phyloP scores from a whole-genome alignment of 1,140 invertebrate species.

The Platorchestia sp. region DNA sequence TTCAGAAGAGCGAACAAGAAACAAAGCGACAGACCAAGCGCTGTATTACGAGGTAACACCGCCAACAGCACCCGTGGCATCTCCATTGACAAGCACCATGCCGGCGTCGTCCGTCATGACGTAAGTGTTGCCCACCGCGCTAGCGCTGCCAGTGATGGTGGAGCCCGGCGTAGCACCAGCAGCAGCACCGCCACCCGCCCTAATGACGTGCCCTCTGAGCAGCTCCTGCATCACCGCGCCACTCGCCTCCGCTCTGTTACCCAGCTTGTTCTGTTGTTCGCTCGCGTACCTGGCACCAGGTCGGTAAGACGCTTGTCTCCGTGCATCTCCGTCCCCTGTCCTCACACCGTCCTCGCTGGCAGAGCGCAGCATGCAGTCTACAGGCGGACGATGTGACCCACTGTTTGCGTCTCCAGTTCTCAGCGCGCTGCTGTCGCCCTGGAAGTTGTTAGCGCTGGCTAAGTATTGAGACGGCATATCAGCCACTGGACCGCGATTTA shows the following conservation, averaged over 20 bases:
- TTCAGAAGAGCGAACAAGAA: not conserved
- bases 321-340: not conserved
- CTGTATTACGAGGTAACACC: not conserved
- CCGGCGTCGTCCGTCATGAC: conserved; percentile 45
- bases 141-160: not conserved
- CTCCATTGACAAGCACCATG: conserved; percentile 20
- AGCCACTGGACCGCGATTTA: not conserved
- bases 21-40: not conserved
- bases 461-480: not conserved
- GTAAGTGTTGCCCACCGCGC: conserved; percentile 32
- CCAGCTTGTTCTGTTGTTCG: conserved; percentile 49
- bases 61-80: not conserved
- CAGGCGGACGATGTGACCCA: not conserved
- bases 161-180: not conserved
- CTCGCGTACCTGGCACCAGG: not conserved
- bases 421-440: not conserved
- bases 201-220: not conserved
- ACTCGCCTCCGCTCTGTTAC: not conserved
- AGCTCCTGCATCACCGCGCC: conserved; percentile 35
- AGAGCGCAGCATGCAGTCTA: conserved; percentile 24
- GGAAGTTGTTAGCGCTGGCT: not conserved
- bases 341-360: conserved; percentile 31
- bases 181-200: not conserved
- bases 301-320: not conserved
- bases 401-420: not conserved